Evolutionary conservation across 2,797 vertebrate genomes (phyloP).

Genomic region (Nothura maculosa): DNA sequence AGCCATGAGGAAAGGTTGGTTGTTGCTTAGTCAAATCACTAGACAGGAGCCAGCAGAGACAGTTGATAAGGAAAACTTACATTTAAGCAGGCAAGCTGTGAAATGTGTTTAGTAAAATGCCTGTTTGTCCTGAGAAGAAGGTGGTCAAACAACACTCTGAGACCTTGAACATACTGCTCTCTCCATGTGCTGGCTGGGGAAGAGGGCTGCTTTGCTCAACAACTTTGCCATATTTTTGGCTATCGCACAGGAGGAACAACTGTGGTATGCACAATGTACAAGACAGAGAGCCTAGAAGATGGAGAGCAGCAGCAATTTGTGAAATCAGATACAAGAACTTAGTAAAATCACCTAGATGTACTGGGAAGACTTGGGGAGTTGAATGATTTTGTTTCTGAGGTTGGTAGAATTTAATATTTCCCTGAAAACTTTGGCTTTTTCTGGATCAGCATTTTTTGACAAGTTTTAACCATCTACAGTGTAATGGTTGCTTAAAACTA

Average conservation of each 20-base stretch:
- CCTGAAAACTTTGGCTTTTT: neutral
- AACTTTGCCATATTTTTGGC: neutral
- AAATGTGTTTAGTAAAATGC: neutral
- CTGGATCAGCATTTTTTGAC: neutral
- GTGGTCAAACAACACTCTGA: neutral
- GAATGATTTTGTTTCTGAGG: neutral
- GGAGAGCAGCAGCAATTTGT: constrained; percentile 3
- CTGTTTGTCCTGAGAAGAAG: neutral
- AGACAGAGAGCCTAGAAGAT: constrained; percentile 11
- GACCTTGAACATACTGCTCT: neutral
- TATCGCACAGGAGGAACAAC: neutral
- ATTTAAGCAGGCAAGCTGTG: neutral
- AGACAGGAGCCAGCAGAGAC: neutral
- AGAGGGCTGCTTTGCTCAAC: neutral
- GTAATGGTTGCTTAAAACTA: neutral
- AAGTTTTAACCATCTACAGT: neutral
- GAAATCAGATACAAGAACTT: neutral
- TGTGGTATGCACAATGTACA: neutral
- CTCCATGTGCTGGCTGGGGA: neutral
- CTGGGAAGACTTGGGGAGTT: neutral
- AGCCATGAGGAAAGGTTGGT: neutral
- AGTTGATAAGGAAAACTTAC: neutral
- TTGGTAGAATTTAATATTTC: neutral
- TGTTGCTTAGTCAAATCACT: neutral
- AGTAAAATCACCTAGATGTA: neutral